Evolutionary conservation across 2,797 vertebrate genomes (phyloP).

Genomic region (Mormyrops boulengeri): DNA sequence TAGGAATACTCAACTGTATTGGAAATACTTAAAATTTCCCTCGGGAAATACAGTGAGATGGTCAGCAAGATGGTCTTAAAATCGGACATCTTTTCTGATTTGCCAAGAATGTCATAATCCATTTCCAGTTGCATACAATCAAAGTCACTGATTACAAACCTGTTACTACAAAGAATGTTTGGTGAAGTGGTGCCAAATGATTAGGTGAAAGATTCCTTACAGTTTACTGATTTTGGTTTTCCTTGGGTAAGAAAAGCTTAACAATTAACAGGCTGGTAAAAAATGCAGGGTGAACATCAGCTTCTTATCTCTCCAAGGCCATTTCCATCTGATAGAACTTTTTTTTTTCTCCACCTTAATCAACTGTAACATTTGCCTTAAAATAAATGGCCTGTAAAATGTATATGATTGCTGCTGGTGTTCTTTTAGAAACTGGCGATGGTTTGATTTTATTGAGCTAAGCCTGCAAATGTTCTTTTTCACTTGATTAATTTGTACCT

Average conservation of each 20-base stretch:
- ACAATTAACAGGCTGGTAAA: conserved; percentile 27
- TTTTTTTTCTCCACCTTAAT: not conserved
- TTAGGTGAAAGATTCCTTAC: not conserved
- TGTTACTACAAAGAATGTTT: conserved; percentile 14
- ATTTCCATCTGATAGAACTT: not conserved
- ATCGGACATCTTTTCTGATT: not conserved
- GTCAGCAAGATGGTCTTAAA: not conserved
- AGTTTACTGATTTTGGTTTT: conserved; percentile 16
- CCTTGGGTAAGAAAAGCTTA: conserved; percentile 19
- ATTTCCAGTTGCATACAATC: not conserved
- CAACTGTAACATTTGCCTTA: not conserved
- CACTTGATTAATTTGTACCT: not conserved
- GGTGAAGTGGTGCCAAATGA: not conserved
- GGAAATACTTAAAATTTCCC: not conserved
- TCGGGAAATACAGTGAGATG: not conserved
- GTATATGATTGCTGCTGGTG: not conserved
- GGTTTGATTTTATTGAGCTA: not conserved
- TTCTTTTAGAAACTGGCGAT: not conserved
- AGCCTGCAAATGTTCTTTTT: not conserved
- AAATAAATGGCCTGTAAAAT: not conserved
- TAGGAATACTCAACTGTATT: not conserved
- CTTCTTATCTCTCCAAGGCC: conserved; percentile 10
- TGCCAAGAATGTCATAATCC: not conserved
- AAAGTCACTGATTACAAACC: conserved; percentile 5
- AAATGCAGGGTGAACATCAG: conserved; percentile 32